A percentile compares a stretch with the other conserved stretches of the same genome.
These are phyloP conservation scores for Archips crataeganus DNA, from an alignment of 2,888 invertebrate species.

Conservation along the genomic window DNA sequence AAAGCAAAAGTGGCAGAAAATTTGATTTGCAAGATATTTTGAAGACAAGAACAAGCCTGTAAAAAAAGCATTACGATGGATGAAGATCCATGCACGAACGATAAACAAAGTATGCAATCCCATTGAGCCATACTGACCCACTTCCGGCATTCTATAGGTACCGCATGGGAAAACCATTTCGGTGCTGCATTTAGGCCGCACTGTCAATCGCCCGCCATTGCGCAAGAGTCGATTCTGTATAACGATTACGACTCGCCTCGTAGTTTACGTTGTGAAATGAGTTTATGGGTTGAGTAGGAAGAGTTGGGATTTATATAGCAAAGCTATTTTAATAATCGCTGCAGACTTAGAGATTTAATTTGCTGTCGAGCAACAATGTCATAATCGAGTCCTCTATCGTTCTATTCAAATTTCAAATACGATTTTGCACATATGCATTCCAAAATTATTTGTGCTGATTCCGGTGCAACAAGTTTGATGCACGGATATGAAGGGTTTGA, in stretches of 20 bases:
- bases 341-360: neutral
- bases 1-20: too few species aligned
- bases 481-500: too few species aligned
- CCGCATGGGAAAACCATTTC: slow-evolving; percentile 39
- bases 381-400: too few species aligned
- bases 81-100: neutral
- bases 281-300: slow-evolving; percentile 5
- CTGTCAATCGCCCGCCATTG: slow-evolving; percentile 38
- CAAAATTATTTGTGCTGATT: too few species aligned
- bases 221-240: slow-evolving; percentile 38
- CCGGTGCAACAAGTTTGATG: too few species aligned
- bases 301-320: neutral
- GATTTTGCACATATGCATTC: too few species aligned
- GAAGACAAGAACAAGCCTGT: too few species aligned
- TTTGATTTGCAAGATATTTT: too few species aligned
- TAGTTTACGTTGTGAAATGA: slow-evolving; percentile 13
- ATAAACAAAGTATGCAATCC: slow-evolving; percentile 10
- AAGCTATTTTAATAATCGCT: neutral
- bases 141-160: slow-evolving; percentile 16
- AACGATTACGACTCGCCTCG: slow-evolving; percentile 4
- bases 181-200: slow-evolving; percentile 29
- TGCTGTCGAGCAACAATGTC: neutral
- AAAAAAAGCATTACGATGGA: too few species aligned
- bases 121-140: slow-evolving; percentile 31
- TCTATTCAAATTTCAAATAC: too few species aligned